Evolutionary conservation across 2,888 invertebrate species (phyloP).

Genomic region (Perithous albicinctus): DNA sequence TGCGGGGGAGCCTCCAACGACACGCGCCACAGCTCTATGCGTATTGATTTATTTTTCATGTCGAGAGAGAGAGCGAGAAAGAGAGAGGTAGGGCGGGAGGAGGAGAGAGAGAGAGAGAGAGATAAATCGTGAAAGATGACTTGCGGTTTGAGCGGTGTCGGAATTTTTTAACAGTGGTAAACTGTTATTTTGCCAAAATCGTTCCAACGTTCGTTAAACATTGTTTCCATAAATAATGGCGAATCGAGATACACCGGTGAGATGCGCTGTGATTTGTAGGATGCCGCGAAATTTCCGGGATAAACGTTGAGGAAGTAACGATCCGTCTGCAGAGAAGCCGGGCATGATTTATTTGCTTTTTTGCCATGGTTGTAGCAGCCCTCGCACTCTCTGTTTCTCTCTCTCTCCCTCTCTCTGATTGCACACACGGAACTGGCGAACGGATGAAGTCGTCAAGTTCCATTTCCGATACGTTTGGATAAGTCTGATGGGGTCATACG

Average conservation of each 20-base stretch:
- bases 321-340: constrained; percentile 34
- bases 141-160: no score
- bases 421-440: constrained; percentile 12
- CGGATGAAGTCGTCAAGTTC: constrained; percentile 59
- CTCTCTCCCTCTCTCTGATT: not conserved
- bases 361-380: not conserved
- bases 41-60: constrained; percentile 66
- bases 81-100: constrained; percentile 1
- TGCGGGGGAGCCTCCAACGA: not conserved
- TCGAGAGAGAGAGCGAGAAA: constrained; percentile 18
- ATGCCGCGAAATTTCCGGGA: constrained; percentile 28
- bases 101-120: no score
- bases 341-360: constrained; percentile 51
- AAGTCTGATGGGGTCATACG: not conserved
- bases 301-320: constrained; percentile 38
- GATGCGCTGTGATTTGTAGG: not conserved
- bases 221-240: not conserved
- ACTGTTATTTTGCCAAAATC: not conserved
- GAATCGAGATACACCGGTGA: not conserved
- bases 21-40: constrained; percentile 42
- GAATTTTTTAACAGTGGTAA: no score
- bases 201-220: not conserved
- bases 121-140: no score
- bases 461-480: constrained; percentile 53
- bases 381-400: no score